Evolutionary conservation across 2,113 vertebrate species (phyloP).

Genomic region (Salvelinus namaycush): DNA sequence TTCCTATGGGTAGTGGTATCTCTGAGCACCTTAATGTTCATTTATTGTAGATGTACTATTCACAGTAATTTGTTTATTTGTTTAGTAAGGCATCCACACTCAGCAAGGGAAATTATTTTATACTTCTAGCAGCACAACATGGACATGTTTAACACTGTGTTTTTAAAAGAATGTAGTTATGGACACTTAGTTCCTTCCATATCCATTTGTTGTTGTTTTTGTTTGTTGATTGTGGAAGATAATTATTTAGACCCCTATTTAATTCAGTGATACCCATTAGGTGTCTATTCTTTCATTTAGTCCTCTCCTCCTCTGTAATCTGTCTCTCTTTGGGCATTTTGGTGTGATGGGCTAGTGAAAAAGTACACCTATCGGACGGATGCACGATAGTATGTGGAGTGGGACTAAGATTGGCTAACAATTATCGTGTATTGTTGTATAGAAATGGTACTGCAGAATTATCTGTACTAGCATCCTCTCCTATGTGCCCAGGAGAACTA

Average conservation of each 20-base stretch:
- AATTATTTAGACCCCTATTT: not conserved
- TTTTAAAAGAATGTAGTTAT: too few species aligned
- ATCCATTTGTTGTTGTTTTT: too few species aligned
- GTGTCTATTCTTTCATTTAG: not conserved
- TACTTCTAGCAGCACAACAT: not conserved
- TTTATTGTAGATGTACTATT: not conserved
- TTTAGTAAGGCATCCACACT: not conserved
- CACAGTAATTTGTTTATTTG: not conserved
- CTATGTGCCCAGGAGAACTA: slow-evolving; percentile 30
- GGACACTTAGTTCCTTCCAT: too few species aligned
- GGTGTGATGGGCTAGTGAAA: not conserved
- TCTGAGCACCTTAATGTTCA: not conserved
- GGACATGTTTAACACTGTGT: too few species aligned
- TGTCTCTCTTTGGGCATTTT: not conserved
- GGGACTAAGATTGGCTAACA: not conserved
- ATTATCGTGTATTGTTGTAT: not conserved
- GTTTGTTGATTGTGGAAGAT: too few species aligned
- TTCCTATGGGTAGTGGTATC: slow-evolving; percentile 6
- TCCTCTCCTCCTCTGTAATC: not conserved
- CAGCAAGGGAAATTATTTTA: not conserved
- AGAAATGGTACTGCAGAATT: not conserved
- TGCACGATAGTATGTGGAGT: not conserved
- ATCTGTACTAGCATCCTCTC: not conserved
- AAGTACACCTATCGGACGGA: not conserved
- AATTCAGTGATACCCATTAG: not conserved